Percentiles rank a stretch among this genome's conserved stretches.
Conservation (phyloP, 2,797 vertebrate genomes). For the Esox lucius region DNA sequence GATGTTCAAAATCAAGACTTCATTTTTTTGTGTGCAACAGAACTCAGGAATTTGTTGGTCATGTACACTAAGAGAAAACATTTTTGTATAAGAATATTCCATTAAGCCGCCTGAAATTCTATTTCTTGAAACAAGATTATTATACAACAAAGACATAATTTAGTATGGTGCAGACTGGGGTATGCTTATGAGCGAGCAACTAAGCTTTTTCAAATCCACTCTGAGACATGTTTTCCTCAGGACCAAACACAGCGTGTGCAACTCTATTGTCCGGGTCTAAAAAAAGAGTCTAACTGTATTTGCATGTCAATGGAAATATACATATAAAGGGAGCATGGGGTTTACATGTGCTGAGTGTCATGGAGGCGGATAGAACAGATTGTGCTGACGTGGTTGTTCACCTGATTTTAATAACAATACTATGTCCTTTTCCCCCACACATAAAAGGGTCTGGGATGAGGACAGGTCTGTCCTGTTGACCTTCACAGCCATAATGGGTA, state of each 20-base stretch:
- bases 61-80: not conserved
- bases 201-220: not conserved
- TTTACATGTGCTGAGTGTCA: constrained; percentile 14
- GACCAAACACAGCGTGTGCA: constrained; percentile 19
- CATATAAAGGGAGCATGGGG: constrained; percentile 20
- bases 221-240: constrained; percentile 1
- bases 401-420: constrained; percentile 35
- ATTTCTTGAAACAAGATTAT: not conserved
- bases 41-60: not conserved
- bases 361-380: constrained; percentile 16
- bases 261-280: constrained; percentile 24
- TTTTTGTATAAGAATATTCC: not conserved
- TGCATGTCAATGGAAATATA: constrained; percentile 25
- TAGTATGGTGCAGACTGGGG: not conserved
- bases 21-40: not conserved
- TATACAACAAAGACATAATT: not conserved
- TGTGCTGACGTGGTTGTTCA: constrained; percentile 31
- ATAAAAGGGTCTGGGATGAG: constrained; percentile 30
- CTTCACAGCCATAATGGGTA: constrained; percentile 29
- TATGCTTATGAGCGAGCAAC: not conserved
- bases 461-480: constrained; percentile 22
- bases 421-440: constrained; percentile 12
- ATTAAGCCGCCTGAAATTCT: not conserved
- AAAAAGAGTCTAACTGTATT: constrained; percentile 17
- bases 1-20: not conserved